These are phyloP conservation scores for Cremastinae sp. DNA, from an alignment of 2,888 invertebrate species.

Conservation along the genomic window DNA sequence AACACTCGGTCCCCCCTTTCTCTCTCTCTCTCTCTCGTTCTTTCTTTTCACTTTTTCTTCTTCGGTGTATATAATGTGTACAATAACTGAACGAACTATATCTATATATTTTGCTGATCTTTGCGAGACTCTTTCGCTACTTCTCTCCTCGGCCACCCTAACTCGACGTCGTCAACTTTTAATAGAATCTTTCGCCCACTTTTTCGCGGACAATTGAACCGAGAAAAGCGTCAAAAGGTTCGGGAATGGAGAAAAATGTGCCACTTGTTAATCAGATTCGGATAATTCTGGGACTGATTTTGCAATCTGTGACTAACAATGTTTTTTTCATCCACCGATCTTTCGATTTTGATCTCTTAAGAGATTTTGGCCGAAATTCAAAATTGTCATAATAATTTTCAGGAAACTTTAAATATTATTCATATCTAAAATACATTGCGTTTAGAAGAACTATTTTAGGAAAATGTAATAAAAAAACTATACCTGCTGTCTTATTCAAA, in stretches of 20 bases:
- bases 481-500: too few relatives aligned
- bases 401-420: too few relatives aligned
- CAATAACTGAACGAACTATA: background rate
- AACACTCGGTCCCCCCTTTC: slow-evolving; percentile 18
- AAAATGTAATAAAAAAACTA: too few relatives aligned
- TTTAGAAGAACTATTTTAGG: too few relatives aligned
- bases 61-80: slow-evolving; percentile 1
- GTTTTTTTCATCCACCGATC: background rate
- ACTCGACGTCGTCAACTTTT: slow-evolving; percentile 73
- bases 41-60: too few relatives aligned
- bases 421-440: too few relatives aligned
- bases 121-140: slow-evolving; percentile 17
- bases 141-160: slow-evolving; percentile 47
- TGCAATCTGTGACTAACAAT: background rate
- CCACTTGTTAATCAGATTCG: slow-evolving; percentile 17
- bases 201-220: slow-evolving; percentile 71
- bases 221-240: slow-evolving; percentile 56
- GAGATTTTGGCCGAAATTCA: too few relatives aligned
- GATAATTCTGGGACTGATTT: slow-evolving; percentile 5
- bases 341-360: too few relatives aligned
- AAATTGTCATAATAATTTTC: too few relatives aligned
- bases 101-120: slow-evolving; percentile 18
- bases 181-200: slow-evolving; percentile 73
- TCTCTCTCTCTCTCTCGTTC: background rate
- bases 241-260: background rate